Percentiles rank a stretch among this genome's conserved stretches.
Evolutionary conservation across 2,888 invertebrate genomes (phyloP).

Genomic region (Ichneumoninae sp.): DNA sequence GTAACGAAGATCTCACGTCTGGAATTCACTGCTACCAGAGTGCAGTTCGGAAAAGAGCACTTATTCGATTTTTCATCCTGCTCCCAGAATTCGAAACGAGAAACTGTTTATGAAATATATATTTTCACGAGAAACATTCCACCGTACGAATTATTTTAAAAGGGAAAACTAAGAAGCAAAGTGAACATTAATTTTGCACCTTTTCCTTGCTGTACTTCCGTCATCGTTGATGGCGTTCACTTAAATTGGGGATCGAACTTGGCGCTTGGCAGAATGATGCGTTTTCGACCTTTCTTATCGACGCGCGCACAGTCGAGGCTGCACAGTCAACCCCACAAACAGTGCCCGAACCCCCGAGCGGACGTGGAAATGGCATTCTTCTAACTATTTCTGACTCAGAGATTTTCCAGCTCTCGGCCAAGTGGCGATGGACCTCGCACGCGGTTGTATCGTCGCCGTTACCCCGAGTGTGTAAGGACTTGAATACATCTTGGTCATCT

Average conservation of each 20-base stretch:
- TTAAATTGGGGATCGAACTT: neutral
- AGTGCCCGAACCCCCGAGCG: constrained; percentile 41
- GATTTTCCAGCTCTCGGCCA: constrained; percentile 47
- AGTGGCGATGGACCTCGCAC: constrained; percentile 23
- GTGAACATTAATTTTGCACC: too few species aligned
- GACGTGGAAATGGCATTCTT: constrained; percentile 59
- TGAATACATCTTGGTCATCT: constrained; percentile 52
- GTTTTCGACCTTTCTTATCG: neutral
- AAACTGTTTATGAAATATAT: neutral
- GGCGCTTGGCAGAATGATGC: neutral
- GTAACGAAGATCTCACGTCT: constrained; percentile 23
- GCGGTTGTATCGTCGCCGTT: constrained; percentile 36
- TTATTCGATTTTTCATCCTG: neutral
- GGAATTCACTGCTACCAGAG: constrained; percentile 22
- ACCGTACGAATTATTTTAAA: neutral
- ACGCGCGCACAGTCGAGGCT: constrained; percentile 4
- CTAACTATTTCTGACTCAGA: constrained; percentile 69
- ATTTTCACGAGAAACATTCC: neutral
- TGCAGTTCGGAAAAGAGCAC: neutral
- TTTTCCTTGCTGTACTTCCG: neutral
- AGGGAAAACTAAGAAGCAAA: neutral
- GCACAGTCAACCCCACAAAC: neutral
- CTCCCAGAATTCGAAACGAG: neutral
- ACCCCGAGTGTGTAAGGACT: constrained; percentile 12
- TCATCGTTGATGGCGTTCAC: neutral